Percentiles rank a stretch among this genome's conserved stretches.
These are phyloP conservation scores for Epinephelus coioides DNA, from an alignment of 2,797 vertebrate genomes.

Conservation along the genomic window DNA sequence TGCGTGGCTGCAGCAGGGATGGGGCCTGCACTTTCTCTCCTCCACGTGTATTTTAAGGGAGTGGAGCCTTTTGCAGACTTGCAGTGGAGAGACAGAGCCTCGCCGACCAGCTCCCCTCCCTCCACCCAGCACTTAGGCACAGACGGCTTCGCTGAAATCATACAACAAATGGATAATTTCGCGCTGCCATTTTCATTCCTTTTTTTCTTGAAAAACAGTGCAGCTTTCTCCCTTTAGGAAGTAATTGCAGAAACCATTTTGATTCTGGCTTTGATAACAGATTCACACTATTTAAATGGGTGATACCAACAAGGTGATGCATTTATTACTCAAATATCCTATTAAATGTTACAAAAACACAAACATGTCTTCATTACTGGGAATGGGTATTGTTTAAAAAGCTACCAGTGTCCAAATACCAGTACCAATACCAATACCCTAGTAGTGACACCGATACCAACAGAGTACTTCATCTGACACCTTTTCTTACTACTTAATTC, in stretches of 20 bases:
- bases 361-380: background rate
- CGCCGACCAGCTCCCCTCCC: constrained; percentile 70
- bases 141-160: constrained; percentile 80
- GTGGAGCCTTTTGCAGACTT: constrained; percentile 77
- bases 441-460: too few species aligned
- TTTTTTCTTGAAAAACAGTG: background rate
- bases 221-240: background rate
- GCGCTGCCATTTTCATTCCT: constrained; percentile 8
- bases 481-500: too few species aligned
- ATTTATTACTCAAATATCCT: background rate
- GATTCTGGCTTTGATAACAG: background rate
- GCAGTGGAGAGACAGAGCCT: constrained; percentile 79
- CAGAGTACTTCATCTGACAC: too few species aligned
- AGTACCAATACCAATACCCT: too few species aligned
- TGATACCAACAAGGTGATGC: background rate
- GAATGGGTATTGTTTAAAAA: too few species aligned
- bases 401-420: too few species aligned
- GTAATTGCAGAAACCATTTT: constrained; percentile 8
- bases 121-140: constrained; percentile 83
- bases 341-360: background rate
- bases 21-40: constrained; percentile 59
- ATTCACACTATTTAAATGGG: background rate
- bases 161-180: constrained; percentile 39
- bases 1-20: constrained; percentile 72
- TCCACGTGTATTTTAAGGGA: constrained; percentile 82